A percentile compares a stretch with the other conserved stretches of the same genome.
Evolutionary conservation across 2,888 invertebrate species (phyloP).

Genomic region (Eulithis prunata): DNA sequence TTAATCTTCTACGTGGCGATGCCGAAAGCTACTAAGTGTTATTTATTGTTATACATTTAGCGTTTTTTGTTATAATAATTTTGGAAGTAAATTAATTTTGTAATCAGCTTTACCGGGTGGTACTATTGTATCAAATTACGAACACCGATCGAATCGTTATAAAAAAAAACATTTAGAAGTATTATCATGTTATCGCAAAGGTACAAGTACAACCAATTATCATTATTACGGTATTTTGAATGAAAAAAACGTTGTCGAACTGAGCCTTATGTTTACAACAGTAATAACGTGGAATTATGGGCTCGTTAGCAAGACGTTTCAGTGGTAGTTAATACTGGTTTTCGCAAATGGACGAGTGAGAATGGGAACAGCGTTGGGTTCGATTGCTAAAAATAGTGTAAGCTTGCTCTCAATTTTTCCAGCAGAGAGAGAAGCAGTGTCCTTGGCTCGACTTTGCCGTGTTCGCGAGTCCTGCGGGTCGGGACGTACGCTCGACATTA

Average conservation of each 20-base stretch:
- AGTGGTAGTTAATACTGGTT: constrained; percentile 51
- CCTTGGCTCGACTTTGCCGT: constrained; percentile 69
- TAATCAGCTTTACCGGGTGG: constrained; percentile 62
- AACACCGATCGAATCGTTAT: constrained; percentile 39
- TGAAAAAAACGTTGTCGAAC: constrained; percentile 32
- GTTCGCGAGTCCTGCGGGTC: constrained; percentile 46
- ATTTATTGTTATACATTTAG: constrained; percentile 61
- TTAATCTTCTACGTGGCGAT: constrained; percentile 53
- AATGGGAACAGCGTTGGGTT: constrained; percentile 52
- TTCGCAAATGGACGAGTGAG: constrained; percentile 53
- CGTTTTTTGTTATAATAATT: constrained; percentile 61
- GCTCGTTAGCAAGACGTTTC: constrained; percentile 55
- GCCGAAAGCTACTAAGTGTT: constrained; percentile 60
- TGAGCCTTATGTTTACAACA: constrained; percentile 42
- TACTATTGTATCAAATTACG: constrained; percentile 67
- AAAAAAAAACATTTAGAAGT: constrained; percentile 11
- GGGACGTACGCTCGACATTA: constrained; percentile 65
- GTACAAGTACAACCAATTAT: constrained; percentile 25
- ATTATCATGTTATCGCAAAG: constrained; percentile 11
- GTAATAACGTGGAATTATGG: constrained; percentile 46
- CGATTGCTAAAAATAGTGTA: constrained; percentile 79
- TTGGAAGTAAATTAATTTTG: constrained; percentile 64
- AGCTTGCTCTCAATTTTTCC: constrained; percentile 33
- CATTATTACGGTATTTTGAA: constrained; percentile 38
- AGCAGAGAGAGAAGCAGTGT: constrained; percentile 50